These are phyloP conservation scores for Linhomoeus sp. DNA, from an alignment of 2,888 invertebrate species.

Conservation along the genomic window DNA sequence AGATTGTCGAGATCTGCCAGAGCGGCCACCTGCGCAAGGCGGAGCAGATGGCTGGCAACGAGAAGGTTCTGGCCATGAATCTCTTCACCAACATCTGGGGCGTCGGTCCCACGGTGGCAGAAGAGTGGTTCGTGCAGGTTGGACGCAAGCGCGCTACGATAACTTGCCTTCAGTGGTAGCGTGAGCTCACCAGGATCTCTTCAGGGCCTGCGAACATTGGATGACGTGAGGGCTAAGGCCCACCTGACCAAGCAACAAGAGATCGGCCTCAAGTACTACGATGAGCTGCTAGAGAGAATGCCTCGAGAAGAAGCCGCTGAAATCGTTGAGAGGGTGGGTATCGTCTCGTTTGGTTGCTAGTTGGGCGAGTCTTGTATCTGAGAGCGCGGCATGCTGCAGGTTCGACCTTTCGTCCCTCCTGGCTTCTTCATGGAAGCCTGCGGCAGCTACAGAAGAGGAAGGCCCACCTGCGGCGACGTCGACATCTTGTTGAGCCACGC, in stretches of 20 bases:
- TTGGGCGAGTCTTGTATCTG: too few relatives aligned
- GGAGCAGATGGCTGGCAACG: conserved; percentile 30
- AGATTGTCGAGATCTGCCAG: conserved; percentile 35
- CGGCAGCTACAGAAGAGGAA: conserved; percentile 35
- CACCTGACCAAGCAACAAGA: conserved; percentile 31
- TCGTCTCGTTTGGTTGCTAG: too few relatives aligned
- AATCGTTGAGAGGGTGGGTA: conserved; percentile 28
- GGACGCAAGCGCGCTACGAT: background rate
- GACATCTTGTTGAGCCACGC: conserved; percentile 34
- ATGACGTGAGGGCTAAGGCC: conserved; percentile 26
- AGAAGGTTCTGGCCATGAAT: conserved; percentile 28
- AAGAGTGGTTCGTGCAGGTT: conserved; percentile 32
- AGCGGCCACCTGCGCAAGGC: conserved; percentile 34
- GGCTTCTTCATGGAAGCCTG: conserved; percentile 25
- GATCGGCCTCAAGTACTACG: conserved; percentile 33
- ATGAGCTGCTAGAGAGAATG: conserved; percentile 34
- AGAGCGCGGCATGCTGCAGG: too few relatives aligned
- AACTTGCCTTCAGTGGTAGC: background rate
- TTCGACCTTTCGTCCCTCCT: too few relatives aligned
- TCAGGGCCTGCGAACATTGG: conserved; percentile 32
- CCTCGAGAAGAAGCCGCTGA: conserved; percentile 32
- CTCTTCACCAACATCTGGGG: conserved; percentile 35
- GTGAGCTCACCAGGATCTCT: background rate
- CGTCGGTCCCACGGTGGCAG: conserved; percentile 33
- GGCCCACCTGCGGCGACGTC: conserved; percentile 34